A percentile compares a stretch with the other conserved stretches of the same genome.
Conservation (phyloP, 2,797 vertebrate species). For the Kryptopterus vitreolus region DNA sequence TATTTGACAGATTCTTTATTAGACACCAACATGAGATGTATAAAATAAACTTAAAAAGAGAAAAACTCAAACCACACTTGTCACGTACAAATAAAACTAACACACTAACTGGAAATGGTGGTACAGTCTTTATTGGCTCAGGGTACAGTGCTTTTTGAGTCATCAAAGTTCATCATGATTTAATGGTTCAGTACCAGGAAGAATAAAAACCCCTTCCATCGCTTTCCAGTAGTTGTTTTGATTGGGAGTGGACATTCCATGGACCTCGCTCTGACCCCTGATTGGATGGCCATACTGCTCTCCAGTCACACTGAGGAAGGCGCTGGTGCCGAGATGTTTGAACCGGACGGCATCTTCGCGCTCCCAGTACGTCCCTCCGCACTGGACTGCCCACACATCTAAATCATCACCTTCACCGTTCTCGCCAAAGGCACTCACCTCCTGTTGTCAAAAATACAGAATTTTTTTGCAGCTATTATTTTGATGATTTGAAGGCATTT, state of each 20-base stretch:
- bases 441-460: constrained; percentile 68
- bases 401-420: constrained; percentile 93
- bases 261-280: constrained; percentile 90
- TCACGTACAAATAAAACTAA: constrained; percentile 24
- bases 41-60: constrained; percentile 9
- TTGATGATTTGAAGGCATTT: neutral
- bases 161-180: constrained; percentile 89
- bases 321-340: constrained; percentile 86
- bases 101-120: constrained; percentile 2
- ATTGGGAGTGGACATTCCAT: constrained; percentile 82
- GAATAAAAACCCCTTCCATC: constrained; percentile 96
- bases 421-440: constrained; percentile 97
- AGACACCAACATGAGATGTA: neutral
- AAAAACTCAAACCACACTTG: constrained; percentile 5
- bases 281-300: constrained; percentile 96
- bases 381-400: constrained; percentile 91
- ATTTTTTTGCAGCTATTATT: neutral
- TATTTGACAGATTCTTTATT: neutral
- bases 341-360: constrained; percentile 86
- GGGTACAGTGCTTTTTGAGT: constrained; percentile 33
- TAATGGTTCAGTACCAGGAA: constrained; percentile 74
- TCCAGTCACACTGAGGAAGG: constrained; percentile 90
- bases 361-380: constrained; percentile 84
- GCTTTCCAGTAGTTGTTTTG: constrained; percentile 90
- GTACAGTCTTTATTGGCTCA: constrained; percentile 36